Evolutionary conservation across 2,888 invertebrate species (phyloP).

Genomic region (Liposcelis brunnea): DNA sequence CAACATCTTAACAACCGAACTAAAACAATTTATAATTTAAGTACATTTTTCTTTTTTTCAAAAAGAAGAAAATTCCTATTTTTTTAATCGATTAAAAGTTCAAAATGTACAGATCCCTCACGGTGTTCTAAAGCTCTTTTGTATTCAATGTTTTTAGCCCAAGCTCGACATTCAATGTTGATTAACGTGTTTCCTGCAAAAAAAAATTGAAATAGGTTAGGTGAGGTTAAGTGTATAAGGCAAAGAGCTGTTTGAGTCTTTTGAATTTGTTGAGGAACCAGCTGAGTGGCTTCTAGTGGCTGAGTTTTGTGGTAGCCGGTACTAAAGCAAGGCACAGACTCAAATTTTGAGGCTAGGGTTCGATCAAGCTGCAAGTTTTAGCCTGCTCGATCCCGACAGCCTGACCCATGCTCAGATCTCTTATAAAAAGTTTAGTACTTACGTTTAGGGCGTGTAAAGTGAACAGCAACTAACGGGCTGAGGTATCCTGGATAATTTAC

Average conservation of each 20-base stretch:
- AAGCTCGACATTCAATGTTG: slow-evolving; percentile 30
- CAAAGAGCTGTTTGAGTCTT: slow-evolving; percentile 4
- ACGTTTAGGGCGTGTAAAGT: slow-evolving; percentile 67
- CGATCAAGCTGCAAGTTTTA: too few relatives aligned
- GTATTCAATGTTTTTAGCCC: slow-evolving; percentile 29
- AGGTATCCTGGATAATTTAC: slow-evolving; percentile 74
- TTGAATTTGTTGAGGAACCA: too few relatives aligned
- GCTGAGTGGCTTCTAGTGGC: too few relatives aligned
- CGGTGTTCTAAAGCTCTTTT: slow-evolving; percentile 25
- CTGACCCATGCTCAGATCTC: not conserved
- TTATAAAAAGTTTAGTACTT: slow-evolving; percentile 28
- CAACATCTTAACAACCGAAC: too few relatives aligned
- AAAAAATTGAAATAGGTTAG: not conserved
- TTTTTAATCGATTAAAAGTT: slow-evolving; percentile 30
- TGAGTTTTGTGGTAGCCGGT: too few relatives aligned
- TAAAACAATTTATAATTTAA: too few relatives aligned
- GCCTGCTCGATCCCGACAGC: too few relatives aligned
- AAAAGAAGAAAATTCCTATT: too few relatives aligned
- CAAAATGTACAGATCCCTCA: slow-evolving; percentile 33
- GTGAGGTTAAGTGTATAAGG: not conserved
- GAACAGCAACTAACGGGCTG: slow-evolving; percentile 74
- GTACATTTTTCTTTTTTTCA: too few relatives aligned
- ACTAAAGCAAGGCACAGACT: too few relatives aligned
- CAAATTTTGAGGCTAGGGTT: too few relatives aligned
- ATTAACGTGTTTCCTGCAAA: slow-evolving; percentile 25